Base-by-base conservation (phyloP, 1,140 invertebrate genomes). In the Lordiphosa mommai region DNA sequence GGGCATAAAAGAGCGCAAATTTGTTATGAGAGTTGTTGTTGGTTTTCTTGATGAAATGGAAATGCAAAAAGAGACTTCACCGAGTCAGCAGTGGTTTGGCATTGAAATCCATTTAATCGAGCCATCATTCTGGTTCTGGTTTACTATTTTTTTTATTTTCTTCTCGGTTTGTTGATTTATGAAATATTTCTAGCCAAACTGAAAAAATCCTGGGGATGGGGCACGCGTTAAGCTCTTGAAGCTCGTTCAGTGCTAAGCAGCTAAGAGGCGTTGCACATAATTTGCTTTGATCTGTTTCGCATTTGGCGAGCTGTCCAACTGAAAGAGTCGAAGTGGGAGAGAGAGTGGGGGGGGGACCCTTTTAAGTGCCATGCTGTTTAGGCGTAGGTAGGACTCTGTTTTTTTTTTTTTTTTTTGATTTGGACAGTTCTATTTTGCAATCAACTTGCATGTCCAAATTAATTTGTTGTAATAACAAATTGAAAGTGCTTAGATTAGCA, bases 31-130 rank as follows among this genome's bases (percentile, higher is more conserved):
- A 43, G 40, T 43, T 43, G 17, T 43, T 47, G 73, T 69, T 43
- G 49, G 52, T 32, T 43, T 66, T 40, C 49, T 67, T 80, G 76
- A 80, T 80, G 74, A 80, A 82, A 80, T 82, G 72, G 71, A 84
- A 82, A 76, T 84, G 71, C 66, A 59, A 72, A 44, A 63, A n/a
- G n/a, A n/a, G 51, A 38, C 52, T 41, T 52, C 32, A 44, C 33
- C 63, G 48, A 65, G 36, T 51, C 47, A 51, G 17, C 27, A 23
- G 52, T 32, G 55, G 29, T 43, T 51, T 49, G 56, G 58, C 74
- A 79, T 80, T 80, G 76, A 84, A 82, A 84, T 76, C 76, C 76
- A 82, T 82, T 82, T 82, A 82, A 82, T 82, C 76, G 76, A 82
- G 76, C 76, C 77, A 82, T 82, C 76, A 82, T 61, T 71, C 46